A percentile compares a stretch with the other conserved stretches of the same genome.
These are phyloP conservation scores for Amblyraja radiata DNA, from an alignment of 2,797 vertebrate genomes.

Conservation along the genomic window DNA sequence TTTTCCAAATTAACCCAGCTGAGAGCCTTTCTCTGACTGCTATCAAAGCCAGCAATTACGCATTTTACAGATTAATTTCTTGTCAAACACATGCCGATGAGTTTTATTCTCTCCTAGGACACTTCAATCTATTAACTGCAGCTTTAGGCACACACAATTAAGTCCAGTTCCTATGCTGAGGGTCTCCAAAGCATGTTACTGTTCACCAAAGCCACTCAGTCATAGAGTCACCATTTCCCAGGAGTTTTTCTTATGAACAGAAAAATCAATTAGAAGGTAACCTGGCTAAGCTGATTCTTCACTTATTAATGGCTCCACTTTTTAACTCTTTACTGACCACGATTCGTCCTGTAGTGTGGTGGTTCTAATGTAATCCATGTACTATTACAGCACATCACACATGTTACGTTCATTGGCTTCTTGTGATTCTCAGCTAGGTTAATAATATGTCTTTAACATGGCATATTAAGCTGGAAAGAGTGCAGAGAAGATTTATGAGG, in stretches of 20 bases:
- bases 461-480: no score
- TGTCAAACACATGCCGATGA: conserved; percentile 57
- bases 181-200: conserved; percentile 36
- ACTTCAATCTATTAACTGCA: conserved; percentile 48
- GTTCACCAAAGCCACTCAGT: conserved; percentile 35
- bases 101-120: conserved; percentile 49
- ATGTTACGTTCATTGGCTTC: not conserved
- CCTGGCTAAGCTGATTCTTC: conserved; percentile 34
- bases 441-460: not conserved
- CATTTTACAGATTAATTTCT: conserved; percentile 53
- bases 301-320: conserved; percentile 32
- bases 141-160: conserved; percentile 43
- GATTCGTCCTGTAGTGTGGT: not conserved
- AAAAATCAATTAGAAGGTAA: conserved; percentile 36
- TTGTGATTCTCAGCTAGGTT: not conserved
- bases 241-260: conserved; percentile 29
- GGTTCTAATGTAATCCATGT: not conserved
- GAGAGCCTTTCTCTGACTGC: conserved; percentile 40
- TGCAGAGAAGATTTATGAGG: no score
- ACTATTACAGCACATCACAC: not conserved
- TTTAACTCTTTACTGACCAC: conserved; percentile 28
- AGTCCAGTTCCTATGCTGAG: conserved; percentile 39
- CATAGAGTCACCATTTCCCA: conserved; percentile 35
- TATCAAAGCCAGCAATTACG: conserved; percentile 53
- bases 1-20: conserved; percentile 38